Evolutionary conservation across 2,797 vertebrate species (phyloP), one percentile per base, ranked within the genome.

Genomic region (Hemibagrus guttatus): DNA sequence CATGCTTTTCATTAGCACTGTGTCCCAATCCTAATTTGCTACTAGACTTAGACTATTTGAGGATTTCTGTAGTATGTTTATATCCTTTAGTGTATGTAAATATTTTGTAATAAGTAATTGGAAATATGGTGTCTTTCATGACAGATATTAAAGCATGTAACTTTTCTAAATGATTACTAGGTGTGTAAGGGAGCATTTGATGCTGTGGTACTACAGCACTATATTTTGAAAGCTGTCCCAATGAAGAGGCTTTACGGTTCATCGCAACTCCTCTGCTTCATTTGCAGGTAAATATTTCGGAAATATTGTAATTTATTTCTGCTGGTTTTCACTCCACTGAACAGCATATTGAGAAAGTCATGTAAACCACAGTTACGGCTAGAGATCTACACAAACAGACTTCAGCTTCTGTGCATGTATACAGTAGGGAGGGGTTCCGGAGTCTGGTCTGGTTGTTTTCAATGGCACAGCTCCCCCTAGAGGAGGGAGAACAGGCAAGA

Each of bases 391-490:
- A 66, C 52, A 88, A 86, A 88, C 69, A 87, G 69, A 42, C 69
- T 85, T 75, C 35, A 72, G 59, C 59, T 87, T 59, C 83, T 28
- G 21, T 39, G 31, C 54, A 59, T 28, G 78, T 16, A 58, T 9
- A 39, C 63, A 46, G 46, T 13, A 54, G 31, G 69, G 71, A 72
- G 52, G 83, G 54, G 59, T 46, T 54, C 16, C 46, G 11, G n/a
- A 72, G 49, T 6, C 23, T 66, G 39, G 16, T 19, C 4, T 9
- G 79, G 84, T 4, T 39, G 86, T 90, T 85, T 63, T 61, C 82
- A 79, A 87, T 90, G 54, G 26, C 59, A 84, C 79, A 92, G 90
- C 90, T 89, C 91, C 91, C 86, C 88, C 88, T 88, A 63, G 58
- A 87, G 90, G 86, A 86, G 12, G 2, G 14, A 63, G 3, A 42